Evolutionary conservation across 2,113 vertebrate species (phyloP).

Genomic region (Psammodynastes pulverulentus): DNA sequence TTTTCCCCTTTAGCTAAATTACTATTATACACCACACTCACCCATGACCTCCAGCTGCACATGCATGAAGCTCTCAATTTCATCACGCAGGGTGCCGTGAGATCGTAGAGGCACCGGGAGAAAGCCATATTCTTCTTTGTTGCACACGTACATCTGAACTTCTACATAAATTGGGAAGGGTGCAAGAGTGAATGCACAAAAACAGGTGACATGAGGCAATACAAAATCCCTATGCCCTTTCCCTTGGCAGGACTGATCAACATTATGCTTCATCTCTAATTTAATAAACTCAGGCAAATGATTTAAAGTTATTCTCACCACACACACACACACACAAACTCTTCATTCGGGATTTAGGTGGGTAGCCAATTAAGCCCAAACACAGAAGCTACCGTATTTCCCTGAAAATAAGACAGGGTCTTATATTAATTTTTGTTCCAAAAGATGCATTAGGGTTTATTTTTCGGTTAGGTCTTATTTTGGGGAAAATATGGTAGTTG

Average conservation of each 20-base stretch:
- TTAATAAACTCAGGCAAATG: not conserved
- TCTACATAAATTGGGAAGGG: conserved; percentile 61
- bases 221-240: not conserved
- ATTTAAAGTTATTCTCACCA: not conserved
- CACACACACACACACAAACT: not conserved
- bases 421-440: no score
- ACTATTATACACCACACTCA: conserved; percentile 56
- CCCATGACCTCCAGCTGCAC: conserved; percentile 82
- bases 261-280: not conserved
- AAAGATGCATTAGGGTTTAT: no score
- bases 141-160: conserved; percentile 89
- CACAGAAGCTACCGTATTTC: not conserved
- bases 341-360: not conserved
- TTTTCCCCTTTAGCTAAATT: not conserved
- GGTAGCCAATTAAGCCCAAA: not conserved
- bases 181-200: not conserved
- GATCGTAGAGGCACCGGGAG: conserved; percentile 82
- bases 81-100: conserved; percentile 82
- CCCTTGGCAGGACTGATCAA: not conserved
- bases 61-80: conserved; percentile 85
- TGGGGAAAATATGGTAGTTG: not conserved
- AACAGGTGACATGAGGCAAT: not conserved
- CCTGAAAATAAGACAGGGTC: no score
- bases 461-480: no score
- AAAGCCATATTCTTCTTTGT: conserved; percentile 81